These are phyloP conservation scores for Ecdyonurus torrentis DNA, from an alignment of 2,888 invertebrate genomes.

Conservation along the genomic window DNA sequence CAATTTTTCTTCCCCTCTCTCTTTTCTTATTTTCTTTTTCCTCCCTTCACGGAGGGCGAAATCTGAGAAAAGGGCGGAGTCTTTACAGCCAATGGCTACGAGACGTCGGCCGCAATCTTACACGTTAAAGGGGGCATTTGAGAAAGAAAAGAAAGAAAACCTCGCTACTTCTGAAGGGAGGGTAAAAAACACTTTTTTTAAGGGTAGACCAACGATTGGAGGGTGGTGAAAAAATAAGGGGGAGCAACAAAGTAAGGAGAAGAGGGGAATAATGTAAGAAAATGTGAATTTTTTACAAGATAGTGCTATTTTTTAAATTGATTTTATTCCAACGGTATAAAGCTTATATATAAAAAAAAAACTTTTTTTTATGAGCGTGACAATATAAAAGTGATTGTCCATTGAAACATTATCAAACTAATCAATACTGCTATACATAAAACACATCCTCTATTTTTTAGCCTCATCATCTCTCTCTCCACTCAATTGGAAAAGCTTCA, in stretches of 20 bases:
- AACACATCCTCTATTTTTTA: no score
- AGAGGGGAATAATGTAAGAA: neutral
- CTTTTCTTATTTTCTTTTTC: no score
- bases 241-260: neutral
- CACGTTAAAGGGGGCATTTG: neutral
- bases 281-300: neutral
- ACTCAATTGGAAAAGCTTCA: no score
- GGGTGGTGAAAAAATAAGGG: neutral
- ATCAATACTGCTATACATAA: no score
- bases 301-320: no score
- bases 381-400: no score
- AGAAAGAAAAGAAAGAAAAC: no score
- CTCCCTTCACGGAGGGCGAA: neutral
- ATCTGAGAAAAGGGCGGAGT: neutral
- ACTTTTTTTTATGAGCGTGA: no score
- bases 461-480: no score
- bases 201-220: neutral
- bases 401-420: no score
- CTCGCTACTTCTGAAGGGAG: neutral
- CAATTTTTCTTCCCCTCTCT: neutral
- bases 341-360: no score
- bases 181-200: neutral
- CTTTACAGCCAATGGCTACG: conserved; percentile 1
- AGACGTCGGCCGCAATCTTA: neutral
- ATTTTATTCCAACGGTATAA: no score